Evolutionary conservation across 2,797 vertebrate species (phyloP), one percentile per base, ranked within the genome.

Genomic region (Botia kubotai): DNA sequence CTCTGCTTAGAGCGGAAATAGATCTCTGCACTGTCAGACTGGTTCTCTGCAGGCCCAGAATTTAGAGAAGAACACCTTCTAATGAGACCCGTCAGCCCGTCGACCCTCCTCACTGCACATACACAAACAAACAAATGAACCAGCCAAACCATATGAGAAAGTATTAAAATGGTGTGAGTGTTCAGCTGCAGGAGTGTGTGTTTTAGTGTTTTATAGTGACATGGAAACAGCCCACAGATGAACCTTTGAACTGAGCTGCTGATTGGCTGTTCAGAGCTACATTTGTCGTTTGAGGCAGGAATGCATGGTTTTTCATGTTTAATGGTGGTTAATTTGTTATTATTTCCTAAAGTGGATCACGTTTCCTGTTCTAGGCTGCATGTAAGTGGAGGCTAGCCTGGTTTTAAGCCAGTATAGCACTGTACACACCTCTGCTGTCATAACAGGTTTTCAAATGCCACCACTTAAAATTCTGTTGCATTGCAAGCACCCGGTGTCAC

Each of bases 391-490:
- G 74, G 75, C 63, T 78, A 81, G 75, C 14, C 50, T 66, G 75
- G 79, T 79, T 86, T 55, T 73, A 81, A 83, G 60, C 78, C 78
- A 81, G 58, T 73, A 63, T 78, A 71, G 77, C 74, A 71, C 62
- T 82, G 80, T 82, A 53, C 74, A 62, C 77, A 80, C 80, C 82
- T 82, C 68, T 82, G 76, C 79, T 82, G 78, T 75, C 69, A 39
- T 81, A 83, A 79, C 79, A 80, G 80, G 74, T 71, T 81, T 81
- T 71, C 75, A 86, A 83, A 86, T 84, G 83, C 82, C 83, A 84
- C 66, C 78, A 50, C 72, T 85, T 85, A 75, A 83, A 87, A 87
- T 77, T 85, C 75, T 77, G 75, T 79, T 83, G 75, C 67, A 62
- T 71, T 71, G 67, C 70, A 29, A 58, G 67, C 53, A 79, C 72